Conservation (phyloP, 2,888 invertebrate genomes). For the Uloborus plumipes region DNA sequence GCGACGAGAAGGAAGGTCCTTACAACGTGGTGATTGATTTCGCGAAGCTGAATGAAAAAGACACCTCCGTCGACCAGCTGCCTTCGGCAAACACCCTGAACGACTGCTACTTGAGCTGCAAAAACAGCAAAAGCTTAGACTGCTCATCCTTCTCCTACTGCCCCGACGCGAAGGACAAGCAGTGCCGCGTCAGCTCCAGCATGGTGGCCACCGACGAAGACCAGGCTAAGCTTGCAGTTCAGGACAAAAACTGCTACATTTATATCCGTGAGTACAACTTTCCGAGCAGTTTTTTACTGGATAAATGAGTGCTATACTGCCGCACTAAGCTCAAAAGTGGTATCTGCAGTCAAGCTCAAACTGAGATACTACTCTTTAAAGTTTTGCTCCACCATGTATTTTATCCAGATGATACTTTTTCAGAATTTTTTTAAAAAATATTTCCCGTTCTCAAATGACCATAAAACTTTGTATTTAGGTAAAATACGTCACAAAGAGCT, state of each 20-base stretch:
- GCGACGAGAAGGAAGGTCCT: slow-evolving; percentile 28
- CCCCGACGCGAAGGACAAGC: slow-evolving; percentile 21
- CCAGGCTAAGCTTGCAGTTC: not conserved
- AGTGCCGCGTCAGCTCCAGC: slow-evolving; percentile 31
- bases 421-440: too few relatives aligned
- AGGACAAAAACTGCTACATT: slow-evolving; percentile 30
- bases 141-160: slow-evolving; percentile 61
- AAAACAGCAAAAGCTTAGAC: slow-evolving; percentile 15
- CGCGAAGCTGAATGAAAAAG: slow-evolving; percentile 1
- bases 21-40: slow-evolving; percentile 13
- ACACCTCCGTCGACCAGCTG: not conserved
- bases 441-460: too few relatives aligned
- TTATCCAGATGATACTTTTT: too few relatives aligned
- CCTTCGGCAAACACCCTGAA: slow-evolving; percentile 2
- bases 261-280: slow-evolving; percentile 31
- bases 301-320: too few relatives aligned
- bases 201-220: slow-evolving; percentile 3
- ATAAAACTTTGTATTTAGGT: too few relatives aligned
- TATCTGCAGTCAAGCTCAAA: too few relatives aligned
- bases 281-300: too few relatives aligned
- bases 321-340: too few relatives aligned
- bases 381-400: too few relatives aligned
- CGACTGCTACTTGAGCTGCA: slow-evolving; percentile 54
- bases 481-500: too few relatives aligned
- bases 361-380: too few relatives aligned